Percentiles rank a stretch among this genome's conserved stretches.
These are phyloP conservation scores for Hippocampus mohnikei DNA, from an alignment of 2,113 vertebrate genomes.

Conservation along the genomic window DNA sequence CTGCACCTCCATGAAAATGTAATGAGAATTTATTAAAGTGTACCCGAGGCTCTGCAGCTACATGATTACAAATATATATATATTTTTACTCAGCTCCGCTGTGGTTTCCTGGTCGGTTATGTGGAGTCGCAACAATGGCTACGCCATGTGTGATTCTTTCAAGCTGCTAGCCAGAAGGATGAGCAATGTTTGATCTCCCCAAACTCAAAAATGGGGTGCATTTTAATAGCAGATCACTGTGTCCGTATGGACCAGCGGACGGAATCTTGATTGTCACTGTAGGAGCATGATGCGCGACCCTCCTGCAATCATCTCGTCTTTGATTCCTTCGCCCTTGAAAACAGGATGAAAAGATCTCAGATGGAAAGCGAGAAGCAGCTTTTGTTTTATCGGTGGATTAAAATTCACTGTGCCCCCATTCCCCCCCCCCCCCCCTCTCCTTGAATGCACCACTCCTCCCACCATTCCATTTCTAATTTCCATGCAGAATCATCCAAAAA, in stretches of 20 bases:
- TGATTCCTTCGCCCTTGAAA: conserved; percentile 45
- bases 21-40: conserved; percentile 69
- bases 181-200: conserved; percentile 50
- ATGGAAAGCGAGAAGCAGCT: conserved; percentile 36
- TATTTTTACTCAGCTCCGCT: conserved; percentile 17
- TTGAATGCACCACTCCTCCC: conserved; percentile 27
- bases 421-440: conserved; percentile 2
- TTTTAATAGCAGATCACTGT: conserved; percentile 45
- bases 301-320: conserved; percentile 23
- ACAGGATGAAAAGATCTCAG: conserved; percentile 55
- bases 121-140: conserved; percentile 25
- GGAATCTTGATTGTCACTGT: conserved; percentile 33
- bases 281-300: conserved; percentile 19
- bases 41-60: conserved; percentile 41
- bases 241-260: conserved; percentile 1
- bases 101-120: conserved; percentile 15
- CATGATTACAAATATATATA: conserved; percentile 35
- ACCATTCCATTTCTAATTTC: conserved; percentile 46
- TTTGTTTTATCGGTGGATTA: conserved; percentile 59
- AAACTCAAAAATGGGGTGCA: conserved; percentile 43
- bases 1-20: conserved; percentile 64
- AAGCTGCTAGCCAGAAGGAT: conserved; percentile 32
- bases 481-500: conserved; percentile 60
- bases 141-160: conserved; percentile 5
- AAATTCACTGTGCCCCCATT: conserved; percentile 31